Evolutionary conservation across 2,113 vertebrate genomes (phyloP), one percentile per base, ranked within the genome.

Genomic region (Anolis sagrei): DNA sequence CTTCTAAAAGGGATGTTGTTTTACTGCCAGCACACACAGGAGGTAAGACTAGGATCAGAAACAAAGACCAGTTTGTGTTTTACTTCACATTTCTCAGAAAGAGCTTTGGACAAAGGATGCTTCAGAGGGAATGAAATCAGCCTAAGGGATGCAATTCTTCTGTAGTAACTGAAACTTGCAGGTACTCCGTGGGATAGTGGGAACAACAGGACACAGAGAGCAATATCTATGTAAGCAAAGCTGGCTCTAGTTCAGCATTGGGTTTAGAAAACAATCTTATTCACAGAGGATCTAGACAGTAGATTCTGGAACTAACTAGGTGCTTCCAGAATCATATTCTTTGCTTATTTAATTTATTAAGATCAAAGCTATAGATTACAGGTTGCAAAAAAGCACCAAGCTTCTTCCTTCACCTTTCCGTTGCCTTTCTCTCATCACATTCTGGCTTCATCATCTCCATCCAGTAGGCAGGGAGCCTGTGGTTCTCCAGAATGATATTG

Each of bases 21-120:
- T 87, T 88, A 84, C 34, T 86, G 85, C 82, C 87, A 93, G 90
- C n/a, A 78, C 66, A 94, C 83, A 88, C 78, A 83, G 85, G 89
- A 88, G 72, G 81, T 86, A 92, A 90, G 89, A 90, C 76, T 88
- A 91, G 89, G 77, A 89, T 93, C 87, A 82, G 84, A 78, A 90
- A 93, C 79, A 86, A 86, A 92, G 89, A 91, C 88, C 0, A 89
- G 72, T 89, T 82, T 89, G 77, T 95, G 82, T 90, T 94, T 88
- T 93, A 62, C 81, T 74, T 85, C 87, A 88, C 91, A 92, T 79
- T 93, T 94, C 32, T 87, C 80, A 90, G 88, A 89, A 92, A 89
- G 76, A 88, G 72, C 73, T 79, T n/a, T 93, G 93, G 85, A 92
- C 34, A 88, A 89, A 86, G 86, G 72, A 91, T 89, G 75, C 61